Evolutionary conservation across 2,113 vertebrate species (phyloP), one percentile per base, ranked within the genome.

Genomic region (human): DNA sequence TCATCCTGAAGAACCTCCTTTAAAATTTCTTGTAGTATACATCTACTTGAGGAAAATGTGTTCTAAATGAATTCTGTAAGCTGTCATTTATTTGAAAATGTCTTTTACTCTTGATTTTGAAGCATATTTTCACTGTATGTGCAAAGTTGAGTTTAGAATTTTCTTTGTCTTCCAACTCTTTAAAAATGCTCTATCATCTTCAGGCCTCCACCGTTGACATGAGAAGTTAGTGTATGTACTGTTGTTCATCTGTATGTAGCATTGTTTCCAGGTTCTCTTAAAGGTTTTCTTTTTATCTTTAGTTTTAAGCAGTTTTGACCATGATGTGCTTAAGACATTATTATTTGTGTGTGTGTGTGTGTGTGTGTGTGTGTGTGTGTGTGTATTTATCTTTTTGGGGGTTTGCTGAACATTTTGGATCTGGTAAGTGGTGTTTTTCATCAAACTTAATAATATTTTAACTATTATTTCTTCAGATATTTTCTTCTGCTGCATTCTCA

Each of bases 81-180:
- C 40, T 81, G 92, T 97, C 13, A 64, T 90, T 61, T 93, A 72
- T 64, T 66, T 79, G 73, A 78, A 89, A 95, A 59, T 88, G 10
- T 55, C 11, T 57, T 59, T 30, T 57, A 9, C 25, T 6, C 27
- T 93, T 86, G 12, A 73, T 81, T 95, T 68, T 95, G 13, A 92
- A 94, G 43, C 22, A 10, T 66, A 35, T 93, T 95, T 89, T 78
- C 68, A 38, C 40, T 30, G 5, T 23, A 25, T 72, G 75, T 66
- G 84, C 35, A 66, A 92, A 81, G 18, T 43, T 66, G 20, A 95
- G 25, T 50, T 78, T 57, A 40, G 6, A 38, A 1, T 35, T 72
- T 61, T 86, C 84, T 79, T 94, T 78, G 90, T 25, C n/a, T 89
- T 89, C 32, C 10, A 59, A 23, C 16, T 12, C 18, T 50, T 90